phyloP scores from a whole-genome alignment of 1,140 invertebrate genomes.

The Plodia interpunctella region DNA sequence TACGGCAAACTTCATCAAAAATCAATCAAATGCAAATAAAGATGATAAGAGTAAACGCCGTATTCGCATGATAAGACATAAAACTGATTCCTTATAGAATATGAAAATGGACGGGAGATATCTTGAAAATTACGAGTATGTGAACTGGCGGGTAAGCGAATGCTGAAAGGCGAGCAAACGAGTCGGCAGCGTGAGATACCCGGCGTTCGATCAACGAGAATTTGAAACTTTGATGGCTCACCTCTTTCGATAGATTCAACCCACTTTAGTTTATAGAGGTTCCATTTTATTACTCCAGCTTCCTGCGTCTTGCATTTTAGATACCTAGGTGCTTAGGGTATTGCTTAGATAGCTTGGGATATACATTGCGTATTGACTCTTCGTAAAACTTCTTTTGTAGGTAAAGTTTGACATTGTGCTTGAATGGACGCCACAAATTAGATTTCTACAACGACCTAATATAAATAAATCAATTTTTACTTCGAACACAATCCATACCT shows the following conservation, averaged over 20 bases:
- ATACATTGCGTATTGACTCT: too few relatives aligned
- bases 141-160: conserved; percentile 3
- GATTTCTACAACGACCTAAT: too few relatives aligned
- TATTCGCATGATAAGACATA: not conserved
- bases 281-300: conserved; percentile 18
- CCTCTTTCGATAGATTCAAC: conserved; percentile 19
- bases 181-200: not conserved
- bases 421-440: too few relatives aligned
- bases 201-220: conserved; percentile 17
- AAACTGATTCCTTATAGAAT: not conserved
- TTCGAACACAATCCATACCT: too few relatives aligned
- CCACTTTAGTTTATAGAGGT: conserved; percentile 20
- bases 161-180: conserved; percentile 12
- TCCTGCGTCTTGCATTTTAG: conserved; percentile 17
- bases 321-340: conserved; percentile 3
- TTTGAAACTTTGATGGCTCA: conserved; percentile 21
- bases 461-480: too few relatives aligned
- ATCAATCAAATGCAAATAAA: not conserved
- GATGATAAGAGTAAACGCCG: not conserved
- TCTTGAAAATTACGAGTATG: not conserved
- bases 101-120: not conserved
- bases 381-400: too few relatives aligned
- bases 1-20: too few relatives aligned
- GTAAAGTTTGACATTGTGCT: too few relatives aligned
- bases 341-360: not conserved